A percentile compares a stretch with the other conserved stretches of the same genome.
Conservation (phyloP, 2,888 invertebrate genomes). For the Coelinius sp. region DNA sequence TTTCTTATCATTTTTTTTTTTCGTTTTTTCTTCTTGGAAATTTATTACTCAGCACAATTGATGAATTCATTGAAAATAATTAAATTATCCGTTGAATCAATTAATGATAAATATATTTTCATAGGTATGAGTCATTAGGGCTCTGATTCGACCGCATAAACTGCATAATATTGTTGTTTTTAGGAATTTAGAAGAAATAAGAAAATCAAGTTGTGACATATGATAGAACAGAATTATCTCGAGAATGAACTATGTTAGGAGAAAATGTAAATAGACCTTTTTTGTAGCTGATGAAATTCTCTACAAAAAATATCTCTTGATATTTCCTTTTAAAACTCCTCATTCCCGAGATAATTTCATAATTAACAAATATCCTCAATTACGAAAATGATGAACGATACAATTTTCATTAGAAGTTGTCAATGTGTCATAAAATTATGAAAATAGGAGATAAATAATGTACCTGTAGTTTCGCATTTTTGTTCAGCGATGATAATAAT, state of each 20-base stretch:
- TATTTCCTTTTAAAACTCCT: too few species aligned
- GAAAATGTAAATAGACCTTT: too few species aligned
- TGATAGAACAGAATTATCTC: not conserved
- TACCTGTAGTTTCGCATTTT: constrained; percentile 20
- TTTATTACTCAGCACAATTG: not conserved
- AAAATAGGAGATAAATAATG: not conserved
- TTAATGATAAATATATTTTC: not conserved
- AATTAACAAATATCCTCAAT: too few species aligned
- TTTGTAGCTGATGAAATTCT: too few species aligned
- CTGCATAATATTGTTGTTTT: constrained; percentile 1
- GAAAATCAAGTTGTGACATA: not conserved
- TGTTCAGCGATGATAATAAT: not conserved
- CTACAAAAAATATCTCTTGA: too few species aligned
- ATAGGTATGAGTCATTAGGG: not conserved
- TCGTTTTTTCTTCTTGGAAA: too few species aligned
- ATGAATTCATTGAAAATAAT: not conserved
- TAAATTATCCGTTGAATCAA: not conserved
- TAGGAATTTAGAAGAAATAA: not conserved
- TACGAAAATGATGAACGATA: too few species aligned
- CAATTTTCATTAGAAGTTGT: not conserved
- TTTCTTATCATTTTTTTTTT: not conserved
- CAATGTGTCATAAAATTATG: not conserved
- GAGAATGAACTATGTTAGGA: not conserved
- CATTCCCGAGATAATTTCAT: too few species aligned
- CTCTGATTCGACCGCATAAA: not conserved